Evolutionary conservation across 1,140 invertebrate genomes (phyloP), one percentile per base, ranked within the genome.

Genomic region (Meloidogyne floridensis): DNA sequence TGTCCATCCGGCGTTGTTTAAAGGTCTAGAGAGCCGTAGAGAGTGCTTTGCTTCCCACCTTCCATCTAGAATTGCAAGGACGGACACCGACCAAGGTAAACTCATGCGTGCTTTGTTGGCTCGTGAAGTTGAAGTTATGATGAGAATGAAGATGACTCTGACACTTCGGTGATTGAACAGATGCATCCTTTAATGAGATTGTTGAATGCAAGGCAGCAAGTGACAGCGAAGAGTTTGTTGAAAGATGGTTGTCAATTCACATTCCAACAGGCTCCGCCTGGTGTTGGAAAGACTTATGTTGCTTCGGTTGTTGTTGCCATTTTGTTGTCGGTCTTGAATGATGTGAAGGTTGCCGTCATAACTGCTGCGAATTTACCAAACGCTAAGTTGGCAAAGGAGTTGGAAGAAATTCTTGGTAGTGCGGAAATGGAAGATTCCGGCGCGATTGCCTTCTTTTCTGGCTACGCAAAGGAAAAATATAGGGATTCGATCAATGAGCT

Each of bases 321-420:
- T n/a, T 11, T 73, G 4, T 18, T 73, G 15, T 13, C 72, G 4
- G n/a, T 5, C 13, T 13, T n/a, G n/a, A 15, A 13, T 5, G 72
- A 73, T 11, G 4, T 18, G 1, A 73, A 73, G 53, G n/a, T 72
- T 72, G 71, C 71, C 7, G 13, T 72, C 47, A 43, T 72, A 13
- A 72, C 71, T 9, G 71, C 71, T 11, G 71, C 71, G 13, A 72
- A 72, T 72, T 72, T 72, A 43, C 71, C 71, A 13, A 2, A 9
- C 1, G 71, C 71, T 11, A 72, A 72, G 47, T 13, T 72, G 13
- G 71, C 47, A 8, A 20, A 72, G 13, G 71, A 72, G 47, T 72
- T 72, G 71, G 13, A 72, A 9, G 71, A 72, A 2, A 43, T 72
- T 9, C 47, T 72, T 8, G 71, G 71, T 72, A 9, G 3, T 9